phyloP scores from a whole-genome alignment of 2,888 invertebrate species.

The Ophioninae sp. region DNA sequence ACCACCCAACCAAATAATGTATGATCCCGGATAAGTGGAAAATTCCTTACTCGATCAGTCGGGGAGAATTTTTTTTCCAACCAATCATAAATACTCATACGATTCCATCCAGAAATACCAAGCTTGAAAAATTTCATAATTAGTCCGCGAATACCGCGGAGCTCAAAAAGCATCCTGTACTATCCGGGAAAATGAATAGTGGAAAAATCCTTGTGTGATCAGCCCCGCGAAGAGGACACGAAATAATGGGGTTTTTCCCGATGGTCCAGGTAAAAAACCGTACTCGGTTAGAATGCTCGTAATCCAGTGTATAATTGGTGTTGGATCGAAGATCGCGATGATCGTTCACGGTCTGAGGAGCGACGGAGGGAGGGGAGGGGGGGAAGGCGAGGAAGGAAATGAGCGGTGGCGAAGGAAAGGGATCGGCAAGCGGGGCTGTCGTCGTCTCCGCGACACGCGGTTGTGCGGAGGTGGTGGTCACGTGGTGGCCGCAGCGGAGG shows the following conservation, averaged over 20 bases:
- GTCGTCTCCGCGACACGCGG: conserved; percentile 8
- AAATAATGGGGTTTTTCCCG: background rate
- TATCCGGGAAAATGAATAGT: background rate
- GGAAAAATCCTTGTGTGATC: background rate
- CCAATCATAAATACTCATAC: no score
- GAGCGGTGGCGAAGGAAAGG: conserved; percentile 49
- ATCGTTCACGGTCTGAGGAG: background rate
- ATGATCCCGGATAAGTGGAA: no score
- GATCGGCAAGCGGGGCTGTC: conserved; percentile 14
- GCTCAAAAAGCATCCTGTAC: background rate
- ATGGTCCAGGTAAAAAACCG: background rate
- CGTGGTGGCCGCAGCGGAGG: conserved; percentile 40
- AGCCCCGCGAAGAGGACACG: background rate
- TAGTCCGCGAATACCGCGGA: no score
- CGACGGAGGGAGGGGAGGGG: conserved; percentile 12
- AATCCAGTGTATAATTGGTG: background rate
- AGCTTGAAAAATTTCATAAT: no score
- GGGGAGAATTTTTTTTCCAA: no score
- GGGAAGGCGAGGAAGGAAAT: conserved; percentile 42
- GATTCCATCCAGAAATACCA: no score
- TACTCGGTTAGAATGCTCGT: background rate
- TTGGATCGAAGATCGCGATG: conserved; percentile 3
- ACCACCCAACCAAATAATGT: no score
- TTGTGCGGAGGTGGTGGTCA: conserved; percentile 28
- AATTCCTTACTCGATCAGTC: no score